phyloP scores from a whole-genome alignment of 2,888 invertebrate species.

The Cheilosia vernalis region DNA sequence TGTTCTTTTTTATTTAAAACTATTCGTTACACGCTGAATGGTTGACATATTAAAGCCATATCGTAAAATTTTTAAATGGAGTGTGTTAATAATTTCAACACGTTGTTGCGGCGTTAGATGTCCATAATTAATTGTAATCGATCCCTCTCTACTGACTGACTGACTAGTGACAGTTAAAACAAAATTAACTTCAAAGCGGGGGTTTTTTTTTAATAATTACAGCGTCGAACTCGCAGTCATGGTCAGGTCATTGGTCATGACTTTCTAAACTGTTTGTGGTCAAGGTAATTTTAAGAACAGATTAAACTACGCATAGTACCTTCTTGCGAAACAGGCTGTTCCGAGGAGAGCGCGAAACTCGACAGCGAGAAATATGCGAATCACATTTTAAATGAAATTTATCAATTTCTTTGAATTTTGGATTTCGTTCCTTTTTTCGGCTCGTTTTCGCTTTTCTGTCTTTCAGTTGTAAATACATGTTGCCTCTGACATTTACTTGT shows the following conservation, averaged over 20 bases:
- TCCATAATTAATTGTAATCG: too few species aligned
- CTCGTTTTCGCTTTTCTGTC: not conserved
- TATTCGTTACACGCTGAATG: too few species aligned
- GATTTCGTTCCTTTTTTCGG: constrained; percentile 2
- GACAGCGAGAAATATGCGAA: constrained; percentile 20
- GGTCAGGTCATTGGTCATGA: not conserved
- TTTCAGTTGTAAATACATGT: constrained; percentile 17
- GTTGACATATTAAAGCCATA: too few species aligned
- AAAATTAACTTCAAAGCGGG: not conserved
- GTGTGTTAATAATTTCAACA: too few species aligned
- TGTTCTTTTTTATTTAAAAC: too few species aligned
- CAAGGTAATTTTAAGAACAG: not conserved
- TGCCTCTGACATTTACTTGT: not conserved
- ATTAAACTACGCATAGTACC: not conserved
- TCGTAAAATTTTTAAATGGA: too few species aligned
- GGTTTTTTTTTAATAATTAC: too few species aligned
- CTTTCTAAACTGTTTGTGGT: not conserved
- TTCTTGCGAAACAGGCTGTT: constrained; percentile 27
- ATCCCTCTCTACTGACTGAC: too few species aligned
- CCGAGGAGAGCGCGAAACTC: constrained; percentile 15
- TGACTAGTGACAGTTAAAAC: too few species aligned
- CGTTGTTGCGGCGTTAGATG: too few species aligned
- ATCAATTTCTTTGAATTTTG: constrained; percentile 30
- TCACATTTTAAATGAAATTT: constrained; percentile 19
- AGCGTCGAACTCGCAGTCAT: too few species aligned